These are phyloP conservation scores for Gobiocypris rarus DNA, from an alignment of 2,113 vertebrate species.

Conservation along the genomic window DNA sequence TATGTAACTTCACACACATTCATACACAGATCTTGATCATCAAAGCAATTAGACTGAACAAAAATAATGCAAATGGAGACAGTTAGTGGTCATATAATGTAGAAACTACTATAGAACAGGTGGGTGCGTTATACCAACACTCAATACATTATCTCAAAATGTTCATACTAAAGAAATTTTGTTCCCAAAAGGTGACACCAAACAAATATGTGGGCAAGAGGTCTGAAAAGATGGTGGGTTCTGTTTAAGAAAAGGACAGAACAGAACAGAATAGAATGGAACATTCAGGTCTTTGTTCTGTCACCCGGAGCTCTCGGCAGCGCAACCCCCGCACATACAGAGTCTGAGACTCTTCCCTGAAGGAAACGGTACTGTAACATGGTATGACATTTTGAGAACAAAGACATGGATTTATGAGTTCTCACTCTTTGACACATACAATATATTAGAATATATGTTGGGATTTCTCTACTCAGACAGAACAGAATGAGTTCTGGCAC, in stretches of 20 bases:
- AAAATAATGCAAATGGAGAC: background rate
- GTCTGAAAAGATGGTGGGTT: background rate
- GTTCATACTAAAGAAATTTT: background rate
- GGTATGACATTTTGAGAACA: constrained; percentile 33
- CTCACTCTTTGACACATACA: constrained; percentile 26
- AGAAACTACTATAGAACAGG: background rate
- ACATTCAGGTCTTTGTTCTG: constrained; percentile 32
- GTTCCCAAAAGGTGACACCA: background rate
- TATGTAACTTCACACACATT: background rate
- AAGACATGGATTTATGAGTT: constrained; percentile 13
- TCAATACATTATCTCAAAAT: background rate
- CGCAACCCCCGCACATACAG: constrained; percentile 24
- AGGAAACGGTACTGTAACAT: constrained; percentile 11
- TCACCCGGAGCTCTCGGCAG: constrained; percentile 19
- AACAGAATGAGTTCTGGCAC: background rate
- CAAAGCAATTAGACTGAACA: background rate
- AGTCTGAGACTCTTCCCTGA: background rate
- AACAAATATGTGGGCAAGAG: background rate
- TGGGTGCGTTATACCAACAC: background rate
- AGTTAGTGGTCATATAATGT: background rate
- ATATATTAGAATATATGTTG: background rate
- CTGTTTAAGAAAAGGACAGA: constrained; percentile 9
- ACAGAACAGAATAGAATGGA: background rate
- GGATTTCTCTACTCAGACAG: background rate
- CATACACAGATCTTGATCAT: background rate